Conservation (phyloP, 1,140 invertebrate genomes). For the Rhynchophorus ferrugineus region DNA sequence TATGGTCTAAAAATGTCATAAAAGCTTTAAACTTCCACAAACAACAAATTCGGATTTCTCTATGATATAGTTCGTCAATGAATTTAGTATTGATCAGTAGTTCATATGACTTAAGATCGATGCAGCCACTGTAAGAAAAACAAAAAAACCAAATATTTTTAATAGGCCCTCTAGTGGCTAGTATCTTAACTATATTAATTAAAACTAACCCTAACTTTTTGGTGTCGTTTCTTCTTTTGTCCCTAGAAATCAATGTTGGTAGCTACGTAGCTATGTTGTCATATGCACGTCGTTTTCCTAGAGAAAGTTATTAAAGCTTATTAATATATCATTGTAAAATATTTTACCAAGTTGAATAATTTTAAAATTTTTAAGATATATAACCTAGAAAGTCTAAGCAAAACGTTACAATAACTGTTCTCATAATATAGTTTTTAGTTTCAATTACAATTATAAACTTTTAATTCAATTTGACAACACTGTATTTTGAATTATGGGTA, state of each 20-base stretch:
- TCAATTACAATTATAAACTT: no score
- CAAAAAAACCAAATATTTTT: slow-evolving; percentile 14
- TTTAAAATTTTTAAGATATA: no score
- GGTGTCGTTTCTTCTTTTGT: slow-evolving; percentile 39
- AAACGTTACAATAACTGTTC: no score
- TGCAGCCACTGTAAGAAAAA: slow-evolving; percentile 13
- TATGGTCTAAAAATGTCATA: no score
- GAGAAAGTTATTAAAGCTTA: no score
- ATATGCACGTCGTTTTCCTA: not conserved
- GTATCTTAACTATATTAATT: slow-evolving; percentile 13
- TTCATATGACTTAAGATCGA: slow-evolving; percentile 4
- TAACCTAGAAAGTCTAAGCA: no score
- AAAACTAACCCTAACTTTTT: slow-evolving; percentile 39
- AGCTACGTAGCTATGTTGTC: slow-evolving; percentile 27
- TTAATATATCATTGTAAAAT: no score
- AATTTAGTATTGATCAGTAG: slow-evolving; percentile 14
- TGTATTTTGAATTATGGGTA: slow-evolving; percentile 20
- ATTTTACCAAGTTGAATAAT: no score
- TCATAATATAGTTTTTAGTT: no score
- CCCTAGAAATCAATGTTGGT: slow-evolving; percentile 42
- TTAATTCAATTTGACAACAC: slow-evolving; percentile 2
- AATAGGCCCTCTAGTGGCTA: slow-evolving; percentile 15
- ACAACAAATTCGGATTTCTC: no score
- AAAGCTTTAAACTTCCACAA: no score
- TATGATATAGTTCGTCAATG: no score